Evolutionary conservation across 2,113 vertebrate genomes (phyloP), one percentile per base, ranked within the genome.

Genomic region (Sylvia atricapilla): DNA sequence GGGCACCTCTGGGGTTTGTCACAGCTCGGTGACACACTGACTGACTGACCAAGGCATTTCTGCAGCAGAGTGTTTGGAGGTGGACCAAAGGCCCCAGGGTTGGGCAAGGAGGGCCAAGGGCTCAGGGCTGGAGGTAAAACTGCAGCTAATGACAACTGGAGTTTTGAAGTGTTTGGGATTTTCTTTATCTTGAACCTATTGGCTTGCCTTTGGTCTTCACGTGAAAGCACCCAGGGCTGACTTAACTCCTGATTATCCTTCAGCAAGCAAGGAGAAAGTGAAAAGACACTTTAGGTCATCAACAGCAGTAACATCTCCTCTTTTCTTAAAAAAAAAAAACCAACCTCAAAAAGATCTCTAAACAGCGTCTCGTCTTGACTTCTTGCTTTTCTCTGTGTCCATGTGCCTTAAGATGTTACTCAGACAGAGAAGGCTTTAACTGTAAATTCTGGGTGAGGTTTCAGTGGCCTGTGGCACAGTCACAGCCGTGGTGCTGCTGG

Each of bases 31-130:
- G 78, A 11, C 63, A 39, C 13, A 0, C 30, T 25, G 62, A 6
- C 46, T 24, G 37, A 37, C 52, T 30, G 52, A 7, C 27, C 11
- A 8, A 31, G 28, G 1, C 30, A 2, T 37, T 72, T 33, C 56
- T 46, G 7, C 4, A 15, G 8, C 46, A 0, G 13, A 35, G 37
- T 0, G 0, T 24, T 15, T 7, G 63, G 8, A 39, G 60, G 25
- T 14, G 13, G 41, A 18, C 27, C 24, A 28, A 15, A 64, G 68
- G 25, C 70, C 39, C 43, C 17, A 9, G 68, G 58, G 22, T 0
- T 52, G 46, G 31, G 49, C 30, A 55, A 73, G 35, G 22, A 66
- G 22, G 10, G 10, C 13, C n/a, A 4, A 11, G 18, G 58, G 21
- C 6, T 8, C n/a, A 21, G 82, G 9, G 22, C 14, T 60, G 30